Evolutionary conservation across 2,888 invertebrate genomes (phyloP), one percentile per base, ranked within the genome.

Genomic region (Hyalella azteca): DNA sequence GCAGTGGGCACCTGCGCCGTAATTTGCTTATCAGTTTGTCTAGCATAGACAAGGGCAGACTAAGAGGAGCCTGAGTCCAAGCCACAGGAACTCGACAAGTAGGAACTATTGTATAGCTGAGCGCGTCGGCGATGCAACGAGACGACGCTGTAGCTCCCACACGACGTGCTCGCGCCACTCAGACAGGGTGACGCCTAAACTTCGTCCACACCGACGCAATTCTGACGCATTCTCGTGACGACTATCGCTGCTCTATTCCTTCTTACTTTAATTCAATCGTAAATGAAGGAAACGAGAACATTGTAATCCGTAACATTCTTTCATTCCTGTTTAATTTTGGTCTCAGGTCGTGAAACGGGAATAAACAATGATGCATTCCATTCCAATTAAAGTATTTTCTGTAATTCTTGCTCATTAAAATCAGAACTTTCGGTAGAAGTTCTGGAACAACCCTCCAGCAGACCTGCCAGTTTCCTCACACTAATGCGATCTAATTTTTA

Each of bases 101-200:
- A 66, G 66, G 66, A 66, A 66, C 36, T 66, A 66, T 36, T 66
- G 39, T 15, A 45, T 9, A 36, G 66, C 36, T 32, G 66, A 19
- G 22, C 36, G 66, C 36, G 36, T 66, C 36, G 66, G 26, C 54
- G 54, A n/a, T 11, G 45, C 45, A 11, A 15, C 45, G 45, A 66
- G 39, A 32, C 11, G 22, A 29, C 36, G 39, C 66, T 32, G n/a
- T n/a, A n/a, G 7, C 66, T 36, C 36, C 66, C 66, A 54, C 54
- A 54, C 54, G 22, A 36, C 66, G 66, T 29, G 66, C 9, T 11
- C 19, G 36, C n/a, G 66, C 7, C n/a, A 36, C 66, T 36, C 66
- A 66, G 66, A 66, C 66, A 66, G 66, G 66, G 66, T 66, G 66
- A 66, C 66, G 66, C 66, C 66, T 66, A n/a, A n/a, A 7, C 66